Evolutionary conservation across 2,113 vertebrate species (phyloP).

Genomic region (Ginglymostoma cirratum): DNA sequence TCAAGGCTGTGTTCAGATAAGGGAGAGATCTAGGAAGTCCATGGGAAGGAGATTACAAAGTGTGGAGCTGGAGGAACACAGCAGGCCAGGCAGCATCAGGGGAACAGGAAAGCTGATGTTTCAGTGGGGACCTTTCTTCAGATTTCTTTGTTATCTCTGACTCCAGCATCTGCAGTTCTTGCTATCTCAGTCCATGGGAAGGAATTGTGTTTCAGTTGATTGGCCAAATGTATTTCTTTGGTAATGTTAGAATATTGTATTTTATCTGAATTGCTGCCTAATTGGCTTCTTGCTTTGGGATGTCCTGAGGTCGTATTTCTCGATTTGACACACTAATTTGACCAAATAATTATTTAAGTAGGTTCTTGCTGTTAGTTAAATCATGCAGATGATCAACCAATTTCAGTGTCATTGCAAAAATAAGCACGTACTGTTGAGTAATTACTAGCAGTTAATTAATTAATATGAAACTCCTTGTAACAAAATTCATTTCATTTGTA

Average conservation of each 20-base stretch:
- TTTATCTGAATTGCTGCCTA: neutral
- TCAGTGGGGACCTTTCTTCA: too few species aligned
- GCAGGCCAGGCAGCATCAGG: too few species aligned
- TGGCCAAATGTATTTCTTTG: neutral
- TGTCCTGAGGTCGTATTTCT: neutral
- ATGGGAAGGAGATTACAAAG: neutral
- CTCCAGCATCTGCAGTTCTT: too few species aligned
- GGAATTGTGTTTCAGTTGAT: neutral
- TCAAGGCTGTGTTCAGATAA: neutral
- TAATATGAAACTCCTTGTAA: neutral
- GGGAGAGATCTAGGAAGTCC: neutral
- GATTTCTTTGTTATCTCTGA: too few species aligned
- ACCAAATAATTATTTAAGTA: neutral
- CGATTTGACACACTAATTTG: neutral
- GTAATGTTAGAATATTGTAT: neutral
- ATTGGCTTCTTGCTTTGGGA: neutral
- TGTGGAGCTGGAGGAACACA: too few species aligned
- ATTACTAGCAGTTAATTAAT: neutral
- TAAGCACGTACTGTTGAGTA: neutral
- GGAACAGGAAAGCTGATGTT: too few species aligned
- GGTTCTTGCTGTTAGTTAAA: neutral
- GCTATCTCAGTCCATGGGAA: neutral
- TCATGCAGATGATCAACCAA: neutral
- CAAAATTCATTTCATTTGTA: constrained; percentile 23
- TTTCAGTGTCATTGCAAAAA: neutral